Conservation (phyloP, 1,140 invertebrate genomes). For the Nylanderia fulva region DNA sequence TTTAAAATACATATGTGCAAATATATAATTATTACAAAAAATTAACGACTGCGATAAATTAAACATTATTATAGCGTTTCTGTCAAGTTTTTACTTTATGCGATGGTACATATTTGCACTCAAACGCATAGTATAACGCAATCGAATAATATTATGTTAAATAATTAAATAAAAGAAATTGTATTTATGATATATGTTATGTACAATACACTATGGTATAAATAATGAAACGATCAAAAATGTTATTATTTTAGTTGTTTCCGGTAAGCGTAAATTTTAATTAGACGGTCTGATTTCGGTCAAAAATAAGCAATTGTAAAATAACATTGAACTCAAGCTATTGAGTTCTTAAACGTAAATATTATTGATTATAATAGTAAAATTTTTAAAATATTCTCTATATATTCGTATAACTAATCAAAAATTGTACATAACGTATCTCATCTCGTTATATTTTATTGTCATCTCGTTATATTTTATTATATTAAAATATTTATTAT, state of each 20-base stretch:
- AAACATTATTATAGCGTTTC: not conserved
- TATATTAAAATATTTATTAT: not conserved
- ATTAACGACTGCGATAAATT: not conserved
- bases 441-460: too few relatives aligned
- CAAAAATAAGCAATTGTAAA: slow-evolving; percentile 1
- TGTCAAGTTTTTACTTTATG: not conserved
- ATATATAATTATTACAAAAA: not conserved
- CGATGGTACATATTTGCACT: not conserved
- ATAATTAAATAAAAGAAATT: too few relatives aligned
- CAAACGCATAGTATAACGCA: not conserved
- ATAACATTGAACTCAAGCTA: not conserved
- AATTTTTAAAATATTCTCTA: not conserved
- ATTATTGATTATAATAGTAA: not conserved
- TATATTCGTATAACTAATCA: not conserved
- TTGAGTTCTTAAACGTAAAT: not conserved
- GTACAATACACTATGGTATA: too few relatives aligned
- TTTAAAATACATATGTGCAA: not conserved
- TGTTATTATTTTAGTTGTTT: not conserved
- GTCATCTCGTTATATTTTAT: not conserved
- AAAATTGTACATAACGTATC: not conserved
- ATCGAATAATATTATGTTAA: not conserved
- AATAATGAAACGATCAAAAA: slow-evolving; percentile 26
- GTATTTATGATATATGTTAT: slow-evolving; percentile 17
- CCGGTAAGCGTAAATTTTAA: not conserved
- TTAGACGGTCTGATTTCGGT: not conserved